phyloP scores from a whole-genome alignment of 2,797 vertebrate species.

The Rhyacichthys aspro region DNA sequence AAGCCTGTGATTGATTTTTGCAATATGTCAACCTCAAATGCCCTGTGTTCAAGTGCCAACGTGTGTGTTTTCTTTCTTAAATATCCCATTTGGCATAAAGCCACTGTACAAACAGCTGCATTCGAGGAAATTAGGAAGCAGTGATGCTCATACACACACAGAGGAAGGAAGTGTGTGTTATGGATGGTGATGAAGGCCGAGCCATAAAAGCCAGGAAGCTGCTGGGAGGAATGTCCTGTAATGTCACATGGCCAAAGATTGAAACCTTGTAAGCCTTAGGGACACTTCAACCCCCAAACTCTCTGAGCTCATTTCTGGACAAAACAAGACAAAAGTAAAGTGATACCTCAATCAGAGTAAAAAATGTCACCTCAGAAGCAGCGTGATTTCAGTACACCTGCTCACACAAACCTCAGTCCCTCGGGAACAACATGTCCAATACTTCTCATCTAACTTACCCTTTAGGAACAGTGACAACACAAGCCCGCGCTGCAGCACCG shows the following conservation, averaged over 20 bases:
- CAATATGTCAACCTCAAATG: neutral
- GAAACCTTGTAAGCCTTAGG: slow-evolving; percentile 16
- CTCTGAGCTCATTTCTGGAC: slow-evolving; percentile 13
- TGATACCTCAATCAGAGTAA: slow-evolving; percentile 12
- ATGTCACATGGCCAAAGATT: slow-evolving; percentile 39
- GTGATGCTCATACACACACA: slow-evolving; percentile 37
- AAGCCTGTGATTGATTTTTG: neutral
- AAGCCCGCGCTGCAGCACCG: slow-evolving; percentile 12
- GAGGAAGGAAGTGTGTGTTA: slow-evolving; percentile 60
- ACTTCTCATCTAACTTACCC: slow-evolving; percentile 12
- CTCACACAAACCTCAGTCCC: slow-evolving; percentile 1
- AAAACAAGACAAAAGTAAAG: slow-evolving; percentile 6
- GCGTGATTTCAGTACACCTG: slow-evolving; percentile 7
- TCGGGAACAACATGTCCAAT: slow-evolving; percentile 5
- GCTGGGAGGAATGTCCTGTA: slow-evolving; percentile 52
- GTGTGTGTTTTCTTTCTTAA: slow-evolving; percentile 16
- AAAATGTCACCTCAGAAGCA: slow-evolving; percentile 1
- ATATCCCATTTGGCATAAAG: slow-evolving; percentile 10
- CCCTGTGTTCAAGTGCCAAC: neutral
- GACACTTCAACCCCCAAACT: slow-evolving; percentile 22
- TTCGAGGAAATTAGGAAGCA: slow-evolving; percentile 51
- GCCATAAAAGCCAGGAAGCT: slow-evolving; percentile 63
- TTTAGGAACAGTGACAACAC: neutral
- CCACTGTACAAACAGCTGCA: slow-evolving; percentile 19
- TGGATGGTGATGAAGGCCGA: slow-evolving; percentile 50